phyloP scores from a whole-genome alignment of 2,888 invertebrate species.

The Hydriomena furcata region DNA sequence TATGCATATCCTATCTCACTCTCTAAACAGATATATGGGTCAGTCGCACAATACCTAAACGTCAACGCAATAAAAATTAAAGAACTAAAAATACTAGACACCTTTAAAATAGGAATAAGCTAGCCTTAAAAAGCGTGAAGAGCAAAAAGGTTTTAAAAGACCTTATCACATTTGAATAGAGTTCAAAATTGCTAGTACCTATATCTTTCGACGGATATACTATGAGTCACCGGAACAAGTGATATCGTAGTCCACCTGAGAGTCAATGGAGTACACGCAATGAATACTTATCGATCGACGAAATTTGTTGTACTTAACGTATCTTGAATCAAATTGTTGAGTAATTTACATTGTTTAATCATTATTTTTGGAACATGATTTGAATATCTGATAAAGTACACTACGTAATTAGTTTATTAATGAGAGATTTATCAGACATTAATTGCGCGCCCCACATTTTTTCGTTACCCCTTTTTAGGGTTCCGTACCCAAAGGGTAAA shows the following conservation, averaged over 20 bases:
- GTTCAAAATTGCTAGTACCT: slow-evolving; percentile 17
- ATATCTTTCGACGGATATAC: slow-evolving; percentile 53
- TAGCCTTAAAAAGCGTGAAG: slow-evolving; percentile 43
- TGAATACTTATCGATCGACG: slow-evolving; percentile 62
- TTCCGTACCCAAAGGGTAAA: too few species aligned
- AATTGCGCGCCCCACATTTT: too few species aligned
- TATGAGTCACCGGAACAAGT: slow-evolving; percentile 74
- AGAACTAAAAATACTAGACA: slow-evolving; percentile 54
- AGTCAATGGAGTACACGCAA: slow-evolving; percentile 46
- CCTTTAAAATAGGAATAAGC: slow-evolving; percentile 54
- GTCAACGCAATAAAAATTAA: slow-evolving; percentile 52
- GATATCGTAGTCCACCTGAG: slow-evolving; percentile 65
- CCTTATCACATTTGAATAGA: slow-evolving; percentile 15
- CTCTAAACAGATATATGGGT: slow-evolving; percentile 51
- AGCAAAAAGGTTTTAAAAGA: slow-evolving; percentile 9
- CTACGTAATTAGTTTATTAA: too few species aligned
- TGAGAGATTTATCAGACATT: too few species aligned
- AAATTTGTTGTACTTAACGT: slow-evolving; percentile 39
- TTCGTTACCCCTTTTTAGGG: too few species aligned
- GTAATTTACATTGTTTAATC: slow-evolving; percentile 48
- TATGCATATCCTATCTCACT: slow-evolving; percentile 29
- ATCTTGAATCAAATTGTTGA: slow-evolving; percentile 29
- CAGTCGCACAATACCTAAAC: slow-evolving; percentile 50
- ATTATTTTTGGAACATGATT: slow-evolving; percentile 33
- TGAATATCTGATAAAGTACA: slow-evolving; percentile 30